Evolutionary conservation across 2,113 vertebrate genomes (phyloP).

Genomic region (Poeciliopsis occidentalis): DNA sequence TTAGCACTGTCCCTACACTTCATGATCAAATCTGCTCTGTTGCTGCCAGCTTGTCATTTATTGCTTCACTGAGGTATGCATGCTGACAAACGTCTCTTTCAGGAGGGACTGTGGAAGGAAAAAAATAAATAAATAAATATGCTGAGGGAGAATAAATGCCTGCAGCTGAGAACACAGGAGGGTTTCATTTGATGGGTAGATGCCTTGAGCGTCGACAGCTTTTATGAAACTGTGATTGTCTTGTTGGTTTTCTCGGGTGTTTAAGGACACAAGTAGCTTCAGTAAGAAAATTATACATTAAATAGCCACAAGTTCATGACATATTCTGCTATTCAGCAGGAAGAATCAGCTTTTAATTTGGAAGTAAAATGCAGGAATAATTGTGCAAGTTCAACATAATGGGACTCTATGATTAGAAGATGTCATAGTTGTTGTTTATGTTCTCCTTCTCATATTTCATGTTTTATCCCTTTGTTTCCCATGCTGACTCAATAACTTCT

Average conservation of each 20-base stretch:
- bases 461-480: slow-evolving; percentile 30
- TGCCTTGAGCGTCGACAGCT: slow-evolving; percentile 65
- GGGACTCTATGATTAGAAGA: slow-evolving; percentile 42
- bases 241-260: slow-evolving; percentile 61
- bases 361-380: slow-evolving; percentile 40
- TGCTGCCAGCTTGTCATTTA: slow-evolving; percentile 65
- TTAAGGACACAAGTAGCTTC: slow-evolving; percentile 44
- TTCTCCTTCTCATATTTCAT: slow-evolving; percentile 32
- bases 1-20: slow-evolving; percentile 36
- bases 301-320: slow-evolving; percentile 19
- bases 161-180: slow-evolving; percentile 52
- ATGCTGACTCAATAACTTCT: slow-evolving; percentile 64
- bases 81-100: slow-evolving; percentile 39
- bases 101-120: slow-evolving; percentile 22
- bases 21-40: slow-evolving; percentile 44
- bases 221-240: slow-evolving; percentile 55
- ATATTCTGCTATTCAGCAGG: neutral
- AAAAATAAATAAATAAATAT: slow-evolving; percentile 11
- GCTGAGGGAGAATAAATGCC: slow-evolving; percentile 51
- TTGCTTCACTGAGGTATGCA: slow-evolving; percentile 48
- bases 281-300: slow-evolving; percentile 27
- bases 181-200: slow-evolving; percentile 51
- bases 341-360: neutral
- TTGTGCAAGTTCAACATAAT: slow-evolving; percentile 52
- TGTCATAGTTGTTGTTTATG: slow-evolving; percentile 44